Base-by-base conservation (phyloP, 2,113 vertebrate species). In the Poeciliopsis occidentalis region DNA sequence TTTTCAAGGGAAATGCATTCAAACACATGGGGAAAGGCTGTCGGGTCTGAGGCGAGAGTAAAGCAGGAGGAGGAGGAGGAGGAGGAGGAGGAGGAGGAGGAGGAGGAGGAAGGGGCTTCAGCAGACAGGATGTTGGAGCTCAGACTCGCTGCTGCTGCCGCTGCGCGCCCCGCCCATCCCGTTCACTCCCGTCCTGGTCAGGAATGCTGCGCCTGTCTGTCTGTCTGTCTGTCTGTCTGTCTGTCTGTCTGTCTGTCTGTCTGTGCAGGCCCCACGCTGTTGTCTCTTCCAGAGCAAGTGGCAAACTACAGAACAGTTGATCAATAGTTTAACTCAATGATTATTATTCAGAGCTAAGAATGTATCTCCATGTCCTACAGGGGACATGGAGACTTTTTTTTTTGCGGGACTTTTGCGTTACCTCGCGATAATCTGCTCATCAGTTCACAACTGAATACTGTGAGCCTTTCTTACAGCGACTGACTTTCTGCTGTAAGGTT, bases 161-260 rank as follows among this genome's bases (percentile, higher is more conserved):
- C 65, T 51, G 75, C 71, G 77, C 87, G 88, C 87, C 89, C 93
- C 93, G 88, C 92, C 88, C 87, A 81, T 70, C 81, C 41, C 51
- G 39, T 39, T 61, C 74, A 72, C 76, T 77, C 66, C 73, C 78
- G 88, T 88, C 88, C 83, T 71, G 79, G 75, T 37, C 67, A 74
- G 76, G 84, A 91, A 87, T 85, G 78, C 80, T 85, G 86, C 78
- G 11, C 11, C 30, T 31, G 30, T 30, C 30, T 30, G 30, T 30
- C 30, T 30, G 30, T 30, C 30, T 30, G 30, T 30, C 30, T 30
- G 30, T 2, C 32, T 29, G 29, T 29, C 29, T 29, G 29, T 29
- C 29, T 29, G 29, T n/a, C n/a, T n/a, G n/a, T n/a, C n/a, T n/a
- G n/a, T n/a, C n/a, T n/a, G n/a, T n/a, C n/a, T n/a, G n/a, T n/a